Conservation (phyloP, 2,113 vertebrate genomes). For the Peromyscus leucopus region DNA sequence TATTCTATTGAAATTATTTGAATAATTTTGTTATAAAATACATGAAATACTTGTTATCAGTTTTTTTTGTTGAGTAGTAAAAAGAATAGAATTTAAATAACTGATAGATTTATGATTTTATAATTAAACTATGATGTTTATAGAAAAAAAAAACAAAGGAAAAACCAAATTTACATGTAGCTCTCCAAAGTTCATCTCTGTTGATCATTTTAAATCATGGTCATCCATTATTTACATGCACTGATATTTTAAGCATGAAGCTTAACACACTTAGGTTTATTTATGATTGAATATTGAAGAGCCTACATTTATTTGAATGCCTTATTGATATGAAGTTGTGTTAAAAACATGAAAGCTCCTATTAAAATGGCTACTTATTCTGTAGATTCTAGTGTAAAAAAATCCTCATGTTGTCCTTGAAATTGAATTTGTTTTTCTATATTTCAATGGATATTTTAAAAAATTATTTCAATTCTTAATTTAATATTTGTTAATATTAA, state of each 20-base stretch:
- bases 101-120: slow-evolving; percentile 6
- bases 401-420: not conserved
- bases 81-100: not conserved
- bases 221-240: not conserved
- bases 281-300: not conserved
- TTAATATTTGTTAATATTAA: not conserved
- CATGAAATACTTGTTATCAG: not conserved
- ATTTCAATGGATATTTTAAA: not conserved
- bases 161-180: not conserved
- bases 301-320: not conserved
- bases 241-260: not conserved
- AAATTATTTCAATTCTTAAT: not conserved
- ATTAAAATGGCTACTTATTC: not conserved
- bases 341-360: not conserved
- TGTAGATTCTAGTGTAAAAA: not conserved
- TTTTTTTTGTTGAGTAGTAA: not conserved
- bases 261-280: not conserved
- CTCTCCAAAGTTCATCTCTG: not conserved
- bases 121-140: not conserved
- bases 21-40: slow-evolving; percentile 13
- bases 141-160: not conserved
- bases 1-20: not conserved
- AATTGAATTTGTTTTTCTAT: not conserved
- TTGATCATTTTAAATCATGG: not conserved
- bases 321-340: not conserved